A percentile compares a stretch with the other conserved stretches of the same genome.
These are phyloP conservation scores for Acleris sparsana DNA, from an alignment of 2,888 invertebrate genomes.

Conservation along the genomic window DNA sequence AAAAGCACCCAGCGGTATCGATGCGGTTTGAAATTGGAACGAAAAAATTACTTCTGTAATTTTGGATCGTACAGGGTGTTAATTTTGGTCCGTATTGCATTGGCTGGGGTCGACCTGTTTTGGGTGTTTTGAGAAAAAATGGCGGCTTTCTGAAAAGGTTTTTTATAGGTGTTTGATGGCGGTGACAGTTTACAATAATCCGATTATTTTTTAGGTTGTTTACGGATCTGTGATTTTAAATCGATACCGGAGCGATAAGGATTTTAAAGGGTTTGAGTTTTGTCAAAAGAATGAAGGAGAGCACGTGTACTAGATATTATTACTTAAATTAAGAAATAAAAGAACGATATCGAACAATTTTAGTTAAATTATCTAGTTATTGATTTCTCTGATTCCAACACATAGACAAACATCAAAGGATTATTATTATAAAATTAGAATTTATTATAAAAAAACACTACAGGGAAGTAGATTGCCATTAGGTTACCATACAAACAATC, in stretches of 20 bases:
- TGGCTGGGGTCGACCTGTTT: not conserved
- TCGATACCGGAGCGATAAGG: slow-evolving; percentile 34
- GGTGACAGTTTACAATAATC: slow-evolving; percentile 42
- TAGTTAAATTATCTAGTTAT: no score
- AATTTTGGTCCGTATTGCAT: not conserved
- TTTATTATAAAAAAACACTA: no score
- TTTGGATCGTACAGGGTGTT: not conserved
- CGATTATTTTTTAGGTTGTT: slow-evolving; percentile 41
- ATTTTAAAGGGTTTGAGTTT: slow-evolving; percentile 6
- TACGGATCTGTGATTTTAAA: slow-evolving; percentile 40
- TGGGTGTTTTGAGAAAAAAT: slow-evolving; percentile 12
- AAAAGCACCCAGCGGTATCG: slow-evolving; percentile 32
- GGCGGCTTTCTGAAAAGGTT: slow-evolving; percentile 29
- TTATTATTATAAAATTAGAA: no score
- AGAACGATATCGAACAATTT: no score
- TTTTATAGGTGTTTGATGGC: slow-evolving; percentile 36
- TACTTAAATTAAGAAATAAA: no score
- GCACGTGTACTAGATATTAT: no score
- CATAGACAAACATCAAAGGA: no score
- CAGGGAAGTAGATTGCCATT: no score
- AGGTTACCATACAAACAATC: no score
- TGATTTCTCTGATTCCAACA: no score
- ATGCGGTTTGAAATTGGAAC: slow-evolving; percentile 33
- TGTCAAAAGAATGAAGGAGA: no score
- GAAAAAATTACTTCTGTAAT: not conserved